phyloP scores from a whole-genome alignment of 2,113 vertebrate genomes.

The Phycodurus eques region DNA sequence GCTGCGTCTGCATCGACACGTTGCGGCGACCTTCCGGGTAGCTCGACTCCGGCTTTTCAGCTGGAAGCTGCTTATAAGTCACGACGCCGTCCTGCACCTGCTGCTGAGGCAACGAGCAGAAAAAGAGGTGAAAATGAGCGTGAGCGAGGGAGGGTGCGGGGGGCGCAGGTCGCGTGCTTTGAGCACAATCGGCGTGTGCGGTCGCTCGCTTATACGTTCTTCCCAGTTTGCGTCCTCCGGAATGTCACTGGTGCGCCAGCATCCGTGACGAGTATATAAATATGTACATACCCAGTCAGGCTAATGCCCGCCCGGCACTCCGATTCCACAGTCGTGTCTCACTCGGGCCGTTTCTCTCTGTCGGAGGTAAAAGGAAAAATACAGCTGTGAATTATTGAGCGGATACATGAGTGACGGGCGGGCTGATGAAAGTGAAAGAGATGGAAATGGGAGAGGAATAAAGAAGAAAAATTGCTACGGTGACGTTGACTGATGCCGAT shows the following conservation, averaged over 20 bases:
- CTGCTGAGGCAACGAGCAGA: constrained; percentile 53
- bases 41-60: constrained; percentile 30
- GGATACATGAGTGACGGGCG: constrained; percentile 59
- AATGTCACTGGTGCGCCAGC: constrained; percentile 41
- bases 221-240: constrained; percentile 29
- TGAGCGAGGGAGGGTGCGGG: constrained; percentile 19
- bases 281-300: constrained; percentile 60
- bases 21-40: constrained; percentile 51
- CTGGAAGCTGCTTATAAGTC: constrained; percentile 51
- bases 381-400: constrained; percentile 64
- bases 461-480: constrained; percentile 37
- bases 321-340: constrained; percentile 57
- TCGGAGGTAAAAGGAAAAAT: constrained; percentile 53
- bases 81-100: constrained; percentile 49
- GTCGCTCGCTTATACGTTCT: neutral
- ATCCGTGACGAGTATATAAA: constrained; percentile 62
- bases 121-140: constrained; percentile 28
- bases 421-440: constrained; percentile 57
- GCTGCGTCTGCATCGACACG: constrained; percentile 61
- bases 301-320: constrained; percentile 49
- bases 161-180: neutral
- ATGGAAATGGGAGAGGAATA: constrained; percentile 42
- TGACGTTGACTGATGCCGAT: constrained; percentile 43
- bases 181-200: neutral
- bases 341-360: constrained; percentile 33